A percentile compares a stretch with the other conserved stretches of the same genome.
These are phyloP conservation scores for Holothuria glaberrima DNA, from an alignment of 35 echinoderm and acorn worm genomes.

Conservation along the genomic window DNA sequence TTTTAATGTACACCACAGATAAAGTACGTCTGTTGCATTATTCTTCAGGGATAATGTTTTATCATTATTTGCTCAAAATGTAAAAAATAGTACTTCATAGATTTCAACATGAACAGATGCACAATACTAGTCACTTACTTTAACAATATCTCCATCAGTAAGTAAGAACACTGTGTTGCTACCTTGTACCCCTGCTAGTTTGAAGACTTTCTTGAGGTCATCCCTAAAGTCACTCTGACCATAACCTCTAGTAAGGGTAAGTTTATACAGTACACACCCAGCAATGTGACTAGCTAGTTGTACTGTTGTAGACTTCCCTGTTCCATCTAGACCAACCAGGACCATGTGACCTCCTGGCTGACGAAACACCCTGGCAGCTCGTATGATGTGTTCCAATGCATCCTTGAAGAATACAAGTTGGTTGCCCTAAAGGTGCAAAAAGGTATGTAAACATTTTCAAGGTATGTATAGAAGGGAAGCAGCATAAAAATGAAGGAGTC, in stretches of 20 bases:
- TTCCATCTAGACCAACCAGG: conserved; percentile 88
- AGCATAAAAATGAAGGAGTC: too few species aligned
- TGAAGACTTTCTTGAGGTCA: conserved; percentile 93
- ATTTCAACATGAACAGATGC: too few species aligned
- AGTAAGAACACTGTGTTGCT: conserved; percentile 87
- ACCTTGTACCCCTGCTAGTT: conserved; percentile 78
- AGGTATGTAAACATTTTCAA: too few species aligned
- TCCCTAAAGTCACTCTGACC: conserved; percentile 88
- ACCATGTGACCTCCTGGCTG: conserved; percentile 99
- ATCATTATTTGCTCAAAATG: background rate
- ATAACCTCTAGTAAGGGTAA: conserved; percentile 90
- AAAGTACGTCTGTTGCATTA: too few species aligned
- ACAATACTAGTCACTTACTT: background rate
- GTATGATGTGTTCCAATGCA: conserved; percentile 89
- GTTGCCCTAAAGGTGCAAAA: background rate
- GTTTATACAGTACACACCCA: conserved; percentile 85
- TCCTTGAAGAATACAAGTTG: conserved; percentile 95
- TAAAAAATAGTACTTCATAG: too few species aligned
- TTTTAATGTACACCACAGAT: too few species aligned
- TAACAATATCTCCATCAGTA: conserved; percentile 95
- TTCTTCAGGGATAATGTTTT: too few species aligned
- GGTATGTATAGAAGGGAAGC: too few species aligned
- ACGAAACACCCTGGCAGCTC: conserved; percentile 91
- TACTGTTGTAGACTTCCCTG: conserved; percentile 89
- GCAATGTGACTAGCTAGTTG: conserved; percentile 92